Base-by-base conservation (phyloP, 2,797 vertebrate species). In the Miopithecus talapoin region DNA sequence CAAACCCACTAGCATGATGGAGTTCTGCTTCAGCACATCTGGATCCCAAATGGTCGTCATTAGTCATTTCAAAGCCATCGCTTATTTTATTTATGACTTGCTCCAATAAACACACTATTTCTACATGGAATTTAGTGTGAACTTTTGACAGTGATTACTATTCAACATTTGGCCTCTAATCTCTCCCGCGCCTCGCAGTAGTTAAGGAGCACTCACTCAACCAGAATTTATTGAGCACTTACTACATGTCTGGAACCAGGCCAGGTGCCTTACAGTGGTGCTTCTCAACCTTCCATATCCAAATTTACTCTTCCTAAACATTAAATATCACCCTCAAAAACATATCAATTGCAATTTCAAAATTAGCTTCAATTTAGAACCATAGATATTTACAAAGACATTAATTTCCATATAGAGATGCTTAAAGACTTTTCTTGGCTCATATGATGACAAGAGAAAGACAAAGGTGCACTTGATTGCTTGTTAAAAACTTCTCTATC, bases 71-170 rank as follows among this genome's bases (percentile, higher is more conserved):
- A 74, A 55, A 92, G 41, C 10, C 41, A 96, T 86, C 13, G 48
- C 85, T 97, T 96, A 94, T 94, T 96, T 97, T 98, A 95, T 96
- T 95, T 95, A 92, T 95, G 81, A 95, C 74, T 94, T 84, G 57
- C 74, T 97, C 72, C 85, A 85, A 72, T 91, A 94, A 97, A 95
- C 94, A 92, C 80, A 95, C 46, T 96, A 92, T 97, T 91, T 85
- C 74, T 86, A 89, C 87, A 70, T 91, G 90, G 33, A 85, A 92
- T 97, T 95, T 96, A 88, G 92, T 97, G 94, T 96, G 85, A 97
- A 95, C 46, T 90, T 96, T 70, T 90, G 78, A 95, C 75, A 97
- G 88, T 96, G 85, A 92, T 98, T 95, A 50, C 59, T 92, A 89
- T 97, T 92, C 81, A 95, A 95, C 81, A 84, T 53, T 59, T 95